Evolutionary conservation across 2,888 invertebrate species (phyloP).

Genomic region (Desoria tigrina): DNA sequence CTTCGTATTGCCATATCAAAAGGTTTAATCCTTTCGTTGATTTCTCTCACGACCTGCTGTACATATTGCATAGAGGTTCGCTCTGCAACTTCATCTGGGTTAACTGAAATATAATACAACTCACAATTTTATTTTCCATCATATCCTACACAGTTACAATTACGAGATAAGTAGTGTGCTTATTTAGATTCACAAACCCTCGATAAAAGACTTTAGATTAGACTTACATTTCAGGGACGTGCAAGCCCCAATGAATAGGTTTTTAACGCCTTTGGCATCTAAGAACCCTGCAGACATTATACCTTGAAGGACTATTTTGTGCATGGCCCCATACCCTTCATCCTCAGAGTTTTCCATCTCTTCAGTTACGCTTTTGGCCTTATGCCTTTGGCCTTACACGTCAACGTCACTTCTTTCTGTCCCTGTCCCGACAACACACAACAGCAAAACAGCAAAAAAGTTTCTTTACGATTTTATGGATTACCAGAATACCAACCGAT

Average conservation of each 20-base stretch:
- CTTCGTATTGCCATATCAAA: slow-evolving; percentile 48
- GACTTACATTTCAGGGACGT: slow-evolving; percentile 32
- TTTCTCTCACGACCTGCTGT: slow-evolving; percentile 47
- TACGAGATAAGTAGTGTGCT: no score
- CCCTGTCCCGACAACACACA: no score
- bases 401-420: no score
- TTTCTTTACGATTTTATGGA: no score
- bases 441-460: no score
- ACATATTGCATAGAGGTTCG: slow-evolving; percentile 38
- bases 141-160: no score
- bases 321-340: slow-evolving; percentile 46
- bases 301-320: slow-evolving; percentile 50
- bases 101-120: slow-evolving; percentile 1
- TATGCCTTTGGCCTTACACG: no score
- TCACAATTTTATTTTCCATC: no score
- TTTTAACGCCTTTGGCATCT: slow-evolving; percentile 49
- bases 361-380: no score
- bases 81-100: slow-evolving; percentile 16
- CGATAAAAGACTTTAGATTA: no score
- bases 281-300: slow-evolving; percentile 49
- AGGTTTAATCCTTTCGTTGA: slow-evolving; percentile 44
- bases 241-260: slow-evolving; percentile 43
- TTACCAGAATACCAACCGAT: no score
- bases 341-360: not conserved
- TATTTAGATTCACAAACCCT: no score